phyloP scores from a whole-genome alignment of 2,113 vertebrate species.

The Thinocorus orbignyianus region DNA sequence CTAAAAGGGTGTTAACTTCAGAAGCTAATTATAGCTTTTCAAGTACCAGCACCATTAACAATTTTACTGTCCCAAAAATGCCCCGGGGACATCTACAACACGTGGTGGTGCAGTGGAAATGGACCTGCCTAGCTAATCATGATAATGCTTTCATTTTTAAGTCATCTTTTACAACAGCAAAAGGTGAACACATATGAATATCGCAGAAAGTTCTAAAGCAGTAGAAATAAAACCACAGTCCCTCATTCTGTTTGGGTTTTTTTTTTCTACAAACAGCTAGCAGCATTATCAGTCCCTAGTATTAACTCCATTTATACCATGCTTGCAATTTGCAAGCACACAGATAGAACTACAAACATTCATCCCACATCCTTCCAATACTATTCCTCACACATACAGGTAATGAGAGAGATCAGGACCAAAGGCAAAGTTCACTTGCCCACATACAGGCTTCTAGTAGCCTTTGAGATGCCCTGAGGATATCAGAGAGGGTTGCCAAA shows the following conservation, averaged over 20 bases:
- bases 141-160: neutral
- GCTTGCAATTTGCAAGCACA: neutral
- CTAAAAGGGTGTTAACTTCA: neutral
- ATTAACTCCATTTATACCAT: neutral
- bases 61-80: neutral
- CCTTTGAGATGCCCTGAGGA: neutral
- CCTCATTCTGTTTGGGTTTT: neutral
- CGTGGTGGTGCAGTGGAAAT: neutral
- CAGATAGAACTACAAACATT: neutral
- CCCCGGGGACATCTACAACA: neutral
- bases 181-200: neutral
- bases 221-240: neutral
- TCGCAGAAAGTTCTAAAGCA: neutral
- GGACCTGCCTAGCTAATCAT: neutral
- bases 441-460: neutral
- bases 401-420: neutral
- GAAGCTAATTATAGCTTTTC: neutral
- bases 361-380: neutral
- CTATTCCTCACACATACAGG: neutral
- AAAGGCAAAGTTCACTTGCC: neutral
- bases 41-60: neutral
- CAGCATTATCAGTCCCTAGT: neutral
- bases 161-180: neutral
- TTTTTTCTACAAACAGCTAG: neutral
- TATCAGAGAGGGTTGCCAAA: neutral